phyloP scores from a whole-genome alignment of 2,113 vertebrate genomes.

The Lampris incognitus region DNA sequence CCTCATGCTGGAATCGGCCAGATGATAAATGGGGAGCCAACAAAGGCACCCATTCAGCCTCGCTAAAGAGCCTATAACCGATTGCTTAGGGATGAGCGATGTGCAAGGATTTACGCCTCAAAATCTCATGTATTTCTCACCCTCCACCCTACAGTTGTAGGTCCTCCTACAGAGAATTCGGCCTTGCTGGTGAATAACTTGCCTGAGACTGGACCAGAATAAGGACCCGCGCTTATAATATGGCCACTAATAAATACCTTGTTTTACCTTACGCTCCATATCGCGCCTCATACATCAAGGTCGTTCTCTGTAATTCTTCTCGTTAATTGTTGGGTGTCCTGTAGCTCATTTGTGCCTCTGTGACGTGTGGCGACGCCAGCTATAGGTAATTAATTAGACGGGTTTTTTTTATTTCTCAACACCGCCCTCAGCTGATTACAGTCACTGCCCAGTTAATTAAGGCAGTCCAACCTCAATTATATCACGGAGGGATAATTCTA shows the following conservation, averaged over 20 bases:
- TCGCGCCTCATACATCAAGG: conserved; percentile 1
- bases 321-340: conserved; percentile 19
- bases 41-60: conserved; percentile 57
- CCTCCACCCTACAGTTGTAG: conserved; percentile 1
- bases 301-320: conserved; percentile 9
- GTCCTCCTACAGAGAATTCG: neutral
- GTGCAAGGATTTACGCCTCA: conserved; percentile 37
- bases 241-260: neutral
- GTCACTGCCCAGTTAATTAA: conserved; percentile 50
- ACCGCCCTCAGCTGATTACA: conserved; percentile 40
- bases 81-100: conserved; percentile 61
- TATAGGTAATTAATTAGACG: conserved; percentile 50
- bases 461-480: conserved; percentile 7
- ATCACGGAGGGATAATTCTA: neutral
- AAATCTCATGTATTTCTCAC: conserved; percentile 35
- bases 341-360: conserved; percentile 29
- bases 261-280: conserved; percentile 1
- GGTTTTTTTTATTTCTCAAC: conserved; percentile 22
- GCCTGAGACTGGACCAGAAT: conserved; percentile 1
- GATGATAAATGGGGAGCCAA: conserved; percentile 64
- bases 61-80: conserved; percentile 49
- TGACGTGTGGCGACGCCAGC: conserved; percentile 7
- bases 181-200: neutral
- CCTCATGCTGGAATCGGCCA: conserved; percentile 18
- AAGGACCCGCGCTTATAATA: neutral